Evolutionary conservation across 2,113 vertebrate species (phyloP), one percentile per base, ranked within the genome.

Genomic region (Erythrolamprus reginae): DNA sequence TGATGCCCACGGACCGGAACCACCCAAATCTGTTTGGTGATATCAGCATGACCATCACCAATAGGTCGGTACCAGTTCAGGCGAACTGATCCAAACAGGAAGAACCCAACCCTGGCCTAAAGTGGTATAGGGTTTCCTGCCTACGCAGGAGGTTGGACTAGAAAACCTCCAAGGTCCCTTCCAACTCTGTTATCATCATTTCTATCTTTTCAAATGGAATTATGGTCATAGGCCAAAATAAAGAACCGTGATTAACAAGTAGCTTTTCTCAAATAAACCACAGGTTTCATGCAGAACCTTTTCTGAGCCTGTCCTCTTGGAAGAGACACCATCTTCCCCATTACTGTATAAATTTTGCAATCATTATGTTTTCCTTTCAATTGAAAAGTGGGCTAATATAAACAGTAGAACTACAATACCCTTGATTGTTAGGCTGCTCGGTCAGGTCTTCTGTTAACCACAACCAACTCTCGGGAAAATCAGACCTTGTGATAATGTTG

Each of bases 381-480:
- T 5, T 51, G 42, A 51, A 88, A 70, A 51, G 48, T 23, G 47
- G 61, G n/a, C 8, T 17, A 42, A 42, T 82, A 23, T 1, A 56
- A 21, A 89, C 15, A 83, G 51, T 9, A 9, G n/a, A 19, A 33
- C 17, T 5, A 15, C 3, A 90, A 92, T 93, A 98, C 97, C 97
- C 97, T 5, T 95, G 90, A 0, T 93, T 82, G 0, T 95, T 95
- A 21, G 95, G 90, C 0, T 0, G 0, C 0, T 88, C 91, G 0
- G 38, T 94, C 26, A 98, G 55, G 0, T 1, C 1, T 1, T 97
- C 94, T 3, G 96, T 77, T 38, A 50, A 92, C 97, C 97, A 98
- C 10, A 97, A 4, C 97, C 97, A 98, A 28, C 97, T 98, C 93
- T 98, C 96, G 0, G 97, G 97, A 87, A 98, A 98, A 1, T 96